These are phyloP conservation scores for Tympanoctomys barrerae DNA, from an alignment of 2,797 vertebrate species.

Conservation along the genomic window DNA sequence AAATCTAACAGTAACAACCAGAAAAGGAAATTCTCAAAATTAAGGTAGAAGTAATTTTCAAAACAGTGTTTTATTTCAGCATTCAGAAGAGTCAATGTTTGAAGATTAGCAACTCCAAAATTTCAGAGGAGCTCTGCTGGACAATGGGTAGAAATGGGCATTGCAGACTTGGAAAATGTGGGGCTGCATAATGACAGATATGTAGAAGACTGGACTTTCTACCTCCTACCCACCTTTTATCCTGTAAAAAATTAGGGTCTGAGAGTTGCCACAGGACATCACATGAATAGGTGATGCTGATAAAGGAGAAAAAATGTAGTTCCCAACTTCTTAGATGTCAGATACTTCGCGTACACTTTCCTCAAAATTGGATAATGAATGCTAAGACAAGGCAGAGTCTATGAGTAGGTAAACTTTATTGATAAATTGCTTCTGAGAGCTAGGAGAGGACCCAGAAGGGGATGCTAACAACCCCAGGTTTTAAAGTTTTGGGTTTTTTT, in stretches of 20 bases:
- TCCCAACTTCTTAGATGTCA: background rate
- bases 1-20: background rate
- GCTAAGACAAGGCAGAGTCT: background rate
- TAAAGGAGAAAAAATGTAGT: background rate
- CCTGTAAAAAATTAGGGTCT: background rate
- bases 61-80: background rate
- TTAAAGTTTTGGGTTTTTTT: no score
- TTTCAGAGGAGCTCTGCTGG: background rate
- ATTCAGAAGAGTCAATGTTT: background rate
- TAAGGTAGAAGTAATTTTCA: background rate
- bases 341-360: background rate
- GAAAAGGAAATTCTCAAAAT: slow-evolving; percentile 26
- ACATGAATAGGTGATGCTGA: background rate
- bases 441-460: background rate
- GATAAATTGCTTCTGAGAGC: background rate
- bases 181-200: background rate
- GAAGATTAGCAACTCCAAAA: background rate
- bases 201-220: background rate
- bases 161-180: background rate
- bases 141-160: background rate
- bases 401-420: background rate
- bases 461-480: background rate
- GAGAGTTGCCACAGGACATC: background rate
- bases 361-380: background rate
- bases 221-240: background rate